Conservation (phyloP, 2,113 vertebrate species). For the Mystacornis crossleyi region DNA sequence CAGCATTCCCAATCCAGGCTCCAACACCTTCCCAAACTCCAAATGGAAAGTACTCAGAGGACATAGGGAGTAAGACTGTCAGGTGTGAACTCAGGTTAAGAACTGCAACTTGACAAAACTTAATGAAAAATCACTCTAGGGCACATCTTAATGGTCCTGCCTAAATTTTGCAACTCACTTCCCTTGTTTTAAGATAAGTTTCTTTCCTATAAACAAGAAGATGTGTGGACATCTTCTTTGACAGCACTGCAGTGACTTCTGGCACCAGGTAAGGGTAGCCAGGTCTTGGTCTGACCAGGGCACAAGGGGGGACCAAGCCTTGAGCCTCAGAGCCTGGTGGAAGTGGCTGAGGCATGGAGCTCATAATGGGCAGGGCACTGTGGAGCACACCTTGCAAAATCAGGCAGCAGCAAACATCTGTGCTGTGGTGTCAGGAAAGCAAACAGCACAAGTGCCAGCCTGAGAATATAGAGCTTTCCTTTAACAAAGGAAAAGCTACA, state of each 20-base stretch:
- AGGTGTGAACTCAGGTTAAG: not conserved
- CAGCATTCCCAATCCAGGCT: rapidly evolving
- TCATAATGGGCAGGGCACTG: not conserved
- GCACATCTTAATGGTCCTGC: not conserved
- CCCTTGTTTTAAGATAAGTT: not conserved
- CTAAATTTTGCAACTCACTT: not conserved
- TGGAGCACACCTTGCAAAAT: not conserved
- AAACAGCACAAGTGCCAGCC: not conserved
- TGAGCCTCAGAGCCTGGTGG: not conserved
- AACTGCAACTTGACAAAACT: not conserved
- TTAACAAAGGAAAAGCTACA: not conserved
- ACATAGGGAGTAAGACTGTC: not conserved
- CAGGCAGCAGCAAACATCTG: not conserved
- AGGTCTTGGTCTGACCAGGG: too few relatives aligned
- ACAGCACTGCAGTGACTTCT: not conserved
- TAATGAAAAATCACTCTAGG: not conserved
- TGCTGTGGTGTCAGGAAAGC: not conserved
- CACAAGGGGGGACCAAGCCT: too few relatives aligned
- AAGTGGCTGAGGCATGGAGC: not conserved
- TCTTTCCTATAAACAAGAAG: not conserved
- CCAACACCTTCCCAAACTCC: not conserved
- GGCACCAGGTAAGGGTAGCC: rapidly evolving
- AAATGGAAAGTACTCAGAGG: not conserved
- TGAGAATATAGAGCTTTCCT: not conserved
- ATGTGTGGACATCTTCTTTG: rapidly evolving